These are phyloP conservation scores for Mythimna ferrago DNA, from an alignment of 2,888 invertebrate genomes.

Conservation along the genomic window DNA sequence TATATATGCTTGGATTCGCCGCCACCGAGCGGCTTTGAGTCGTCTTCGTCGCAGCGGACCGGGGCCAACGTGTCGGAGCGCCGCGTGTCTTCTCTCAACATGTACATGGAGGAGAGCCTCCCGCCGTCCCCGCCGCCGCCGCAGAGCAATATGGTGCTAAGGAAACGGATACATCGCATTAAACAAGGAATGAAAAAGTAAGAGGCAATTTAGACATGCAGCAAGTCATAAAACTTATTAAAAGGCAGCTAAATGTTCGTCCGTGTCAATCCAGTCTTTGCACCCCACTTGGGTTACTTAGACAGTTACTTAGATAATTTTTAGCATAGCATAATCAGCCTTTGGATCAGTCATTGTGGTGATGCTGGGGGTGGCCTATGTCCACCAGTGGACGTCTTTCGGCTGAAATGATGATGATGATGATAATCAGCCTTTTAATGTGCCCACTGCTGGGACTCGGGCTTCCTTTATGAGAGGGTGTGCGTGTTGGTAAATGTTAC, in stretches of 20 bases:
- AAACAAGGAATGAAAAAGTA: slow-evolving; percentile 96
- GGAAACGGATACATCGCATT: slow-evolving; percentile 96
- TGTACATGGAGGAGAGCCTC: slow-evolving; percentile 86
- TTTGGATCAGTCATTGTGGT: too few species aligned
- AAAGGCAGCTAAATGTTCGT: not conserved
- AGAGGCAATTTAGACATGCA: slow-evolving; percentile 49
- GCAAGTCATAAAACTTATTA: not conserved
- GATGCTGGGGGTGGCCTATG: too few species aligned
- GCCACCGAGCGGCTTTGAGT: slow-evolving; percentile 89
- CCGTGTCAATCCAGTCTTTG: not conserved
- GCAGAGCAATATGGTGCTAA: slow-evolving; percentile 96
- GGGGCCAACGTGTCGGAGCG: slow-evolving; percentile 87
- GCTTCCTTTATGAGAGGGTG: too few species aligned
- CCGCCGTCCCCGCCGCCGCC: slow-evolving; percentile 92
- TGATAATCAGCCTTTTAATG: too few species aligned
- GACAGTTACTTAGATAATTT: too few species aligned
- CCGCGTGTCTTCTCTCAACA: slow-evolving; percentile 80
- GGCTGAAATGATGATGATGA: too few species aligned
- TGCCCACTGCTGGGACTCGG: too few species aligned
- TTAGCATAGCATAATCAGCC: too few species aligned
- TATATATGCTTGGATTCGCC: slow-evolving; percentile 91
- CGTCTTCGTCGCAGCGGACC: slow-evolving; percentile 87
- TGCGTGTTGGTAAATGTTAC: too few species aligned
- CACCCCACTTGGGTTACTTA: too few species aligned
- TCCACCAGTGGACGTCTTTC: too few species aligned